A percentile compares a stretch with the other conserved stretches of the same genome.
Conservation (phyloP, 2,797 vertebrate species). For the Cheirogaleus major region DNA sequence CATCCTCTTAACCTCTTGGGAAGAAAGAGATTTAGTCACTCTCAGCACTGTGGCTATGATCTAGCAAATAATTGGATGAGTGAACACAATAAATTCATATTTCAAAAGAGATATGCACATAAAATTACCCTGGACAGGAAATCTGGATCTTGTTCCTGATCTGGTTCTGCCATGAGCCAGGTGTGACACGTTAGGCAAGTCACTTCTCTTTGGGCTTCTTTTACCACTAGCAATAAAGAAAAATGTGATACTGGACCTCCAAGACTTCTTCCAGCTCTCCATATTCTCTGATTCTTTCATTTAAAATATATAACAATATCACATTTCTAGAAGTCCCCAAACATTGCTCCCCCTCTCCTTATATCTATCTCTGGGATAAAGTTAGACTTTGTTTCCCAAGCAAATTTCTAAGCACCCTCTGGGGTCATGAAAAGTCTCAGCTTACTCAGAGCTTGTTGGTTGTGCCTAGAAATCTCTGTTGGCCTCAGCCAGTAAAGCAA, state of each 20-base stretch:
- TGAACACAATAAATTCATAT: neutral
- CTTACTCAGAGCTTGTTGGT: slow-evolving; percentile 25
- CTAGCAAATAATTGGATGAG: neutral
- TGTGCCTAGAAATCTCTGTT: slow-evolving; percentile 46
- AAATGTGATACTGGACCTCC: neutral
- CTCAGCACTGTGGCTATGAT: neutral
- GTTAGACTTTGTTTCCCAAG: slow-evolving; percentile 30
- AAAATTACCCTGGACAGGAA: neutral
- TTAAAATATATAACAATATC: neutral
- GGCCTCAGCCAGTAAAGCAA: neutral
- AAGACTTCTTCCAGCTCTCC: neutral
- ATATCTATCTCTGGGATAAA: slow-evolving; percentile 10
- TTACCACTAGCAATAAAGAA: neutral
- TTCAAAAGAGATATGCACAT: neutral
- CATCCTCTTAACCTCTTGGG: neutral
- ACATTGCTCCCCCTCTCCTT: neutral
- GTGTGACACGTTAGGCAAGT: neutral
- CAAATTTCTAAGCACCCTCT: slow-evolving; percentile 11
- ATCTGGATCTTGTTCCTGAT: neutral
- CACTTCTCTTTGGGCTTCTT: neutral
- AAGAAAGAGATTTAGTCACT: neutral
- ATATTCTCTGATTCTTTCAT: neutral
- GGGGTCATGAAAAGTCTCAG: slow-evolving; percentile 1
- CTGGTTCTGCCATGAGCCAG: neutral
- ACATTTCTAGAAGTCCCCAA: neutral